Conservation (phyloP, 2,888 invertebrate species). For the Miltochrista miniata region DNA sequence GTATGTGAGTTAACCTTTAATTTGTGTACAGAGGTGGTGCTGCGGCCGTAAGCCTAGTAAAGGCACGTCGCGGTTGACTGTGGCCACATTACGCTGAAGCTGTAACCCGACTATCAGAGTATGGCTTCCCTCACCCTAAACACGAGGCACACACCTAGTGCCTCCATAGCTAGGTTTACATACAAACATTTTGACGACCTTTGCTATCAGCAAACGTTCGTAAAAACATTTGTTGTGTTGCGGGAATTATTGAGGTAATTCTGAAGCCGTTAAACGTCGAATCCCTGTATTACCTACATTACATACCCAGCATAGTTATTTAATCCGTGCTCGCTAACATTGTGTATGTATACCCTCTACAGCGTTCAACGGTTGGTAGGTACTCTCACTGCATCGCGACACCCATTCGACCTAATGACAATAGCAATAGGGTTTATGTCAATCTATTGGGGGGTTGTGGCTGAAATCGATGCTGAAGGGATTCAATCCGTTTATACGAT, state of each 20-base stretch:
- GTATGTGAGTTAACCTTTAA: conserved; percentile 48
- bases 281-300: conserved; percentile 79
- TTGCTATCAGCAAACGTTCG: conserved; percentile 36
- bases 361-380: conserved; percentile 44
- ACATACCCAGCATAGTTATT: conserved; percentile 76
- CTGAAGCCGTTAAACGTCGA: conserved; percentile 80
- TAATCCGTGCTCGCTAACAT: conserved; percentile 74
- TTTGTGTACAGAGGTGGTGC: conserved; percentile 54
- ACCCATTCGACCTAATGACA: conserved; percentile 60
- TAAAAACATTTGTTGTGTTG: conserved; percentile 79
- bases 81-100: conserved; percentile 53
- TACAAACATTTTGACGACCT: conserved; percentile 48
- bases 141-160: conserved; percentile 39
- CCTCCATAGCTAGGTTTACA: conserved; percentile 43
- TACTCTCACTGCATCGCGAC: conserved; percentile 42
- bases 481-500: conserved; percentile 67
- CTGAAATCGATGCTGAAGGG: conserved; percentile 66
- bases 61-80: conserved; percentile 61
- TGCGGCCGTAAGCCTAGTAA: conserved; percentile 52
- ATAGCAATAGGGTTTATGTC: conserved; percentile 64
- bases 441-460: conserved; percentile 45
- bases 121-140: conserved; percentile 67
- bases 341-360: conserved; percentile 49
- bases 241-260: conserved; percentile 78
- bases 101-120: conserved; percentile 59